Evolutionary conservation across 2,888 invertebrate genomes (phyloP).

Genomic region (Microctonus aethiopoides): DNA sequence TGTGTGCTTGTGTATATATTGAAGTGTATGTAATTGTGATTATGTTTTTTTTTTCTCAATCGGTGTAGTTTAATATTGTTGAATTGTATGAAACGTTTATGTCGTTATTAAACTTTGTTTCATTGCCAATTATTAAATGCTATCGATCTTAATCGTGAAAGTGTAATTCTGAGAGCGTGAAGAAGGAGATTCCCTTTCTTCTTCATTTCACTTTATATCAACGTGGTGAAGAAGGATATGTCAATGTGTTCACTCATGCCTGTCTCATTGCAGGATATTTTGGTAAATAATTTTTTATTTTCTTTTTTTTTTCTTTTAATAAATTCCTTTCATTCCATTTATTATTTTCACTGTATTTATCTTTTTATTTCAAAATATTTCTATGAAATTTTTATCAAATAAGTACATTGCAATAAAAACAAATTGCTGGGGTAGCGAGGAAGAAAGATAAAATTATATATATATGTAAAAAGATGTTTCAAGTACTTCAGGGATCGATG

Average conservation of each 20-base stretch:
- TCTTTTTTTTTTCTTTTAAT: too few relatives aligned
- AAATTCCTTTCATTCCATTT: not conserved
- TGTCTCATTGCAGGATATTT: conserved; percentile 64
- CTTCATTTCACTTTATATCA: not conserved
- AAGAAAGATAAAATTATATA: not conserved
- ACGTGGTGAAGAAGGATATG: conserved; percentile 43
- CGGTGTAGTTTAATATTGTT: not conserved
- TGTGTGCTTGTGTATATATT: not conserved
- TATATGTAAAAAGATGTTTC: conserved; percentile 20
- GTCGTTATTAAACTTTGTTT: not conserved
- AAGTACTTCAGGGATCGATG: conserved; percentile 31
- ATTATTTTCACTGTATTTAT: not conserved
- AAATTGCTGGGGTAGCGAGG: not conserved
- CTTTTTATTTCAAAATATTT: not conserved
- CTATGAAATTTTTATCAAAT: not conserved
- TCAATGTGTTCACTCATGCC: conserved; percentile 65
- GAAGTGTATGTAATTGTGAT: not conserved
- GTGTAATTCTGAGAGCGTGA: conserved; percentile 30
- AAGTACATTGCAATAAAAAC: not conserved
- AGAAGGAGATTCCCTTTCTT: conserved; percentile 10
- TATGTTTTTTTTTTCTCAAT: not conserved
- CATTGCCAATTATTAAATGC: not conserved
- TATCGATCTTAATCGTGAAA: conserved; percentile 25
- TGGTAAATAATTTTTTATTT: conserved; percentile 58
- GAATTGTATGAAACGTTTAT: not conserved